Evolutionary conservation across 2,888 invertebrate species (phyloP).

Genomic region (Dasypolia templi): DNA sequence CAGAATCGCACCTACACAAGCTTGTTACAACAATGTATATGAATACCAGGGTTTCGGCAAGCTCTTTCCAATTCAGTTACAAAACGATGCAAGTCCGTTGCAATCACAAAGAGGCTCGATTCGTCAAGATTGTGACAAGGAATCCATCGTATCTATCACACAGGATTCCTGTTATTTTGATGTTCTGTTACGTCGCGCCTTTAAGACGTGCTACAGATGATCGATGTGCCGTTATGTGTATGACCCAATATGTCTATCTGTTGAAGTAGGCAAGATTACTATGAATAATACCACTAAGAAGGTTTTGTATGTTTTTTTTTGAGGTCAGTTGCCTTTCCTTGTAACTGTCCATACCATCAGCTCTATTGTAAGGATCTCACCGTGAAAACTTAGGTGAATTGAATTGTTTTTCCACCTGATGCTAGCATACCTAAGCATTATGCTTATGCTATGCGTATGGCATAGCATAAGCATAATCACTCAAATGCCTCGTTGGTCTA

Average conservation of each 20-base stretch:
- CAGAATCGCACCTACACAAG: neutral
- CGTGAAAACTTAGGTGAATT: neutral
- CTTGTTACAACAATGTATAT: neutral
- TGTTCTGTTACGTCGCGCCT: slow-evolving; percentile 73
- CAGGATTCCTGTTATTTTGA: slow-evolving; percentile 64
- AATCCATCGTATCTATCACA: slow-evolving; percentile 5
- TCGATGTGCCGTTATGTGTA: slow-evolving; percentile 48
- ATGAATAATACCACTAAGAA: neutral
- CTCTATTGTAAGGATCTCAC: neutral
- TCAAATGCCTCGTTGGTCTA: no score
- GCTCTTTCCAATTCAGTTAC: neutral
- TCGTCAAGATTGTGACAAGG: slow-evolving; percentile 70
- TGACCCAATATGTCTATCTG: neutral
- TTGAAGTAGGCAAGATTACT: slow-evolving; percentile 20
- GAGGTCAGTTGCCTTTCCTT: neutral
- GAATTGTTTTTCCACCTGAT: no score
- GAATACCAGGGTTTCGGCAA: neutral
- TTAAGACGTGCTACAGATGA: slow-evolving; percentile 38
- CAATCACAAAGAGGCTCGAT: slow-evolving; percentile 61
- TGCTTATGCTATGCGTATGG: no score
- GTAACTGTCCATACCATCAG: neutral
- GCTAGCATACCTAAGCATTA: no score
- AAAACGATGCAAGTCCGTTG: slow-evolving; percentile 32
- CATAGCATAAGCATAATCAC: no score
- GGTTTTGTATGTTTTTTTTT: neutral